Evolutionary conservation across 2,113 vertebrate genomes (phyloP).

Genomic region (Clarias magur): DNA sequence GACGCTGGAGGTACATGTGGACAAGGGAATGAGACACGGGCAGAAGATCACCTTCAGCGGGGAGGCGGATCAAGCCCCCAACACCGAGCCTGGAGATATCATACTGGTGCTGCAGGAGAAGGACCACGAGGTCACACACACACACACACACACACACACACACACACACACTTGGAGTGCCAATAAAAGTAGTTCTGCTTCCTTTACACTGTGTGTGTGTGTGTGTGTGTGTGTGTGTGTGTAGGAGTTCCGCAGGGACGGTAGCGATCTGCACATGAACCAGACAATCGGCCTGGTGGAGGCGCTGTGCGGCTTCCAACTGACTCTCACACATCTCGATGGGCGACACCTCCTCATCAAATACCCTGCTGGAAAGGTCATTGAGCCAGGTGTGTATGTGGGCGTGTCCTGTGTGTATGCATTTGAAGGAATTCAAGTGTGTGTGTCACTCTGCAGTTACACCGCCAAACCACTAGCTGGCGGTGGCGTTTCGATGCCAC

Average conservation of each 20-base stretch:
- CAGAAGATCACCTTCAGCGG: slow-evolving; percentile 97
- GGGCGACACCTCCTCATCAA: slow-evolving; percentile 93
- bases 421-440: not conserved
- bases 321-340: slow-evolving; percentile 93
- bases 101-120: slow-evolving; percentile 96
- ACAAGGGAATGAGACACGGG: slow-evolving; percentile 98
- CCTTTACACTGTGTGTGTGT: not conserved
- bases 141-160: not conserved
- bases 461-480: no score
- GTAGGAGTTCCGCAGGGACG: slow-evolving; percentile 80
- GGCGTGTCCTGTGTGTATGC: slow-evolving; percentile 19
- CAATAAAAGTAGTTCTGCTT: no score
- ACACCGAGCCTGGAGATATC: slow-evolving; percentile 94
- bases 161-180: no score
- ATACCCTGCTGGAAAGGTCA: slow-evolving; percentile 95
- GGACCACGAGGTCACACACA: slow-evolving; percentile 86
- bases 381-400: slow-evolving; percentile 85
- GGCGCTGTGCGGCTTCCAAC: slow-evolving; percentile 95
- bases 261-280: slow-evolving; percentile 93
- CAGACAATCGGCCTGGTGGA: slow-evolving; percentile 96
- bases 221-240: slow-evolving; percentile 23
- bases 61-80: slow-evolving; percentile 97
- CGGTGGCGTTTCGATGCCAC: no score
- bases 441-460: not conserved
- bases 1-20: slow-evolving; percentile 97